Percentiles rank a stretch among this genome's conserved stretches.
phyloP scores from a whole-genome alignment of 2,113 vertebrate species.

The Laticauda laticaudata region DNA sequence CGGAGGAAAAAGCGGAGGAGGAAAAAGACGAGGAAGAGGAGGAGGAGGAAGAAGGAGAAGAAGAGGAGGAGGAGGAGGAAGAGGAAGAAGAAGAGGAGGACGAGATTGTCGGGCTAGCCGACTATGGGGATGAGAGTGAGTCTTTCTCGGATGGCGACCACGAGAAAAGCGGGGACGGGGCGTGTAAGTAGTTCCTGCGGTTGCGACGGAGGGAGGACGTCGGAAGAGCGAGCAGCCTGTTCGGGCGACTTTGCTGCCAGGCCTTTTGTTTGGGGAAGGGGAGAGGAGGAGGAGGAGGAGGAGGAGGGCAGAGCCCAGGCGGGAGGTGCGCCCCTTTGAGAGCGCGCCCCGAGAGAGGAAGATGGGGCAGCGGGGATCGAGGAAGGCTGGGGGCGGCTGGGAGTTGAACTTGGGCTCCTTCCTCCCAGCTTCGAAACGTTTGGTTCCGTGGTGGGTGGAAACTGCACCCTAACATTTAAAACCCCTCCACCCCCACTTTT shows the following conservation, averaged over 20 bases:
- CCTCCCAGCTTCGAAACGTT: neutral
- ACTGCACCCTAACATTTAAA: neutral
- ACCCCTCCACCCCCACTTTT: neutral
- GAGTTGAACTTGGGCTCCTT: neutral
- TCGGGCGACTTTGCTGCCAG: slow-evolving; percentile 1
- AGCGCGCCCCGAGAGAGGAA: neutral
- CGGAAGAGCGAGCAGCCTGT: neutral
- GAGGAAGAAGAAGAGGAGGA: slow-evolving; percentile 68
- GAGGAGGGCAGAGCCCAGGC: neutral
- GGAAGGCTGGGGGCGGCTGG: neutral
- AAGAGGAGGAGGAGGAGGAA: slow-evolving; percentile 63
- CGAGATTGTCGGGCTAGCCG: slow-evolving; percentile 69
- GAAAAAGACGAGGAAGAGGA: slow-evolving; percentile 40
- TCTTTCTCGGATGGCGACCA: slow-evolving; percentile 69
- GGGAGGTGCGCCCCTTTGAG: neutral
- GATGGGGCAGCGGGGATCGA: too few species aligned
- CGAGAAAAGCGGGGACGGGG: slow-evolving; percentile 70
- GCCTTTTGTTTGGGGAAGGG: slow-evolving; percentile 5
- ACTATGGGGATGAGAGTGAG: slow-evolving; percentile 68
- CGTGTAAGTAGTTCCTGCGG: slow-evolving; percentile 62
- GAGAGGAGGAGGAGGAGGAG: too few species aligned
- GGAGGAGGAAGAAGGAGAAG: slow-evolving; percentile 54
- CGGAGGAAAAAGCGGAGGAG: slow-evolving; percentile 53
- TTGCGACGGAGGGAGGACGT: neutral
- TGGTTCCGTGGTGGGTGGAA: neutral